Evolutionary conservation across 1,140 invertebrate species (phyloP), one percentile per base, ranked within the genome.

Genomic region (Pseudomyrmex flavicornis): DNA sequence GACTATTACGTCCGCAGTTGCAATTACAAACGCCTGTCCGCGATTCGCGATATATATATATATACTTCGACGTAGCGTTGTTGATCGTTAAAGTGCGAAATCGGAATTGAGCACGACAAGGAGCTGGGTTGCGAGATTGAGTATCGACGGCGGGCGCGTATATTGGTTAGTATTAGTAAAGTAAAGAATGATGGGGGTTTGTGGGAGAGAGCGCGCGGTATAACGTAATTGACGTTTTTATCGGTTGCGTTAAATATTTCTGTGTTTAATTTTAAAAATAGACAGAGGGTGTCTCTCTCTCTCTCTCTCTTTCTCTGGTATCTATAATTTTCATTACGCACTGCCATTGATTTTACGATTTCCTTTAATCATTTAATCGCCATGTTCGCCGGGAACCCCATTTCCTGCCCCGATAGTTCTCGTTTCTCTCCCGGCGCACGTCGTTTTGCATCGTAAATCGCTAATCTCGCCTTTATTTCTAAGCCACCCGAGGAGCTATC

Each of bases 381-480:
- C 15, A 4, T 26, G 26, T 5, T 46, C 50, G 17, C 26, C 22
- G 35, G 56, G 52, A 70, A 58, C 9, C 8, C n/a, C 35, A 56
- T 76, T 76, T 35, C 48, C 20, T 59, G 8, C 12, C 2, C 12
- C 15, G 65, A 79, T 69, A 69, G 20, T 46, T 54, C 26, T 56
- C 50, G 13, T 68, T 54, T 9, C 68, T 52, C 10, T 10, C 35
- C 5, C 35, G 9, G 3, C 15, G 17, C 4, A 46, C 35, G 12
- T 56, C 26, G 13, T 54, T 44, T 50, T 44, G 66, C 52, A 54
- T 80, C 65, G 66, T 59, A 70, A 70, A 70, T 80, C 52, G 66
- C 20, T n/a, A n/a, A n/a, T n/a, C n/a, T n/a, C n/a, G n/a, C n/a
- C n/a, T n/a, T n/a, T n/a, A n/a, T n/a, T n/a, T n/a, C n/a, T n/a